Evolutionary conservation across 2,797 vertebrate genomes (phyloP), one percentile per base, ranked within the genome.

Genomic region (Florisuga fusca): DNA sequence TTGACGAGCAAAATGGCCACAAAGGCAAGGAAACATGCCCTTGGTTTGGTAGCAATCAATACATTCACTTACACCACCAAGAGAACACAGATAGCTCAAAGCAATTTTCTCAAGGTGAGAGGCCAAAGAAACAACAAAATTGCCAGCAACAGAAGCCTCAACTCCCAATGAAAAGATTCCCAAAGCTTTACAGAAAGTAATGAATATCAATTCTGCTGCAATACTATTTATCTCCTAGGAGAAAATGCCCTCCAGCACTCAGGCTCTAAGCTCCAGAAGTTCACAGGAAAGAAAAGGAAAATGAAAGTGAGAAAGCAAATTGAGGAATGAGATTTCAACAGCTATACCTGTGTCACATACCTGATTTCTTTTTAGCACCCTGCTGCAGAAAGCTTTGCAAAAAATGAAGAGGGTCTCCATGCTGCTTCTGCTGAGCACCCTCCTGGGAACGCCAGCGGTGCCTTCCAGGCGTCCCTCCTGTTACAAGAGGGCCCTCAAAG

Each of bases 401-500:
- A 46, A 89, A 68, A 97, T 98, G 97, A 98, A 96, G 95, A 76
- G 80, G 46, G 46, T 96, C 7, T 79, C 38, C 2, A 54, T 11
- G 9, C 84, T 96, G 78, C 16, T 97, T 38, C 95, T 98, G 41
- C 93, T 98, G 83, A 76, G 95, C 90, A 61, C 87, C 72, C 78
- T 98, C 43, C 71, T 97, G 33, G 92, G 69, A 8, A 55, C 50
- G 26, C 86, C 93, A 0, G 87, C 96, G 0, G 84, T 77, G 82
- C 98, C 98, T 23, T 91, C 97, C 45, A 95, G 20, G 43, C 97
- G 91, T 16, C 95, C 95, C 7, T 96, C 98, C 2, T 98, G 98
- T 74, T 98, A 98, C 97, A 98, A 95, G 96, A 98, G 98, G 90
- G 74, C 94, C 41, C 85, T 98, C 34, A 94, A 82, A 73, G 97